Percentiles rank a stretch among this genome's conserved stretches.
These are phyloP conservation scores for Malurus splendens DNA, from an alignment of 2,797 vertebrate genomes.

Conservation along the genomic window DNA sequence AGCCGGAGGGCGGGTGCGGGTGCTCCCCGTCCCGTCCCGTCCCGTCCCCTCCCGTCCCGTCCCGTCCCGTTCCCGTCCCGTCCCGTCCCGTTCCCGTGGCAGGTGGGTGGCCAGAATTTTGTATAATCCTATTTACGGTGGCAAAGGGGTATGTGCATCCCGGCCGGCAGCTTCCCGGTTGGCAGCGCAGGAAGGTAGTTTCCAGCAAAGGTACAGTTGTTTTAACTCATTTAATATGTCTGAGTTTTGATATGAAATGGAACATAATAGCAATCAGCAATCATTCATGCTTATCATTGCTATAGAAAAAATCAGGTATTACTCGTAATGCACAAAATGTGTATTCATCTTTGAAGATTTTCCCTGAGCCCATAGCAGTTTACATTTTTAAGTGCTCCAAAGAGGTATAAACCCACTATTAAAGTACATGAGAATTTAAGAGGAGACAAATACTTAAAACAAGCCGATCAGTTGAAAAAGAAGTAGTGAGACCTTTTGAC, in stretches of 20 bases:
- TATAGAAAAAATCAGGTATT: background rate
- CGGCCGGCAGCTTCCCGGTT: background rate
- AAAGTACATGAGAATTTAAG: background rate
- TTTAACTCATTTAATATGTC: background rate
- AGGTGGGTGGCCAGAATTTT: background rate
- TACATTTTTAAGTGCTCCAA: background rate
- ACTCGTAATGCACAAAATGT: background rate
- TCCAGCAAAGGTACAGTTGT: background rate
- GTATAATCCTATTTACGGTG: rapidly evolving
- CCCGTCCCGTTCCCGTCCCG: background rate
- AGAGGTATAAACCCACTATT: background rate
- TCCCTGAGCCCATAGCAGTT: background rate
- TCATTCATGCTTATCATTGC: background rate
- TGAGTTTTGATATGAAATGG: background rate
- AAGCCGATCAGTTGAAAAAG: background rate
- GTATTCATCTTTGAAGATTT: background rate
- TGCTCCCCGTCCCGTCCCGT: background rate
- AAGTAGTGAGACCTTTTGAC: constrained; percentile 30
- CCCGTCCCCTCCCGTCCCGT: background rate
- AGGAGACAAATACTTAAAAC: background rate
- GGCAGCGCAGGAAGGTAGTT: background rate
- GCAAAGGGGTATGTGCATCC: background rate
- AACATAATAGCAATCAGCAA: background rate
- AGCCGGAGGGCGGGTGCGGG: background rate
- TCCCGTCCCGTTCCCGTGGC: background rate